A percentile compares a stretch with the other conserved stretches of the same genome.
Evolutionary conservation across 1,140 invertebrate genomes (phyloP).

Genomic region (Andrena cerasifolii): DNA sequence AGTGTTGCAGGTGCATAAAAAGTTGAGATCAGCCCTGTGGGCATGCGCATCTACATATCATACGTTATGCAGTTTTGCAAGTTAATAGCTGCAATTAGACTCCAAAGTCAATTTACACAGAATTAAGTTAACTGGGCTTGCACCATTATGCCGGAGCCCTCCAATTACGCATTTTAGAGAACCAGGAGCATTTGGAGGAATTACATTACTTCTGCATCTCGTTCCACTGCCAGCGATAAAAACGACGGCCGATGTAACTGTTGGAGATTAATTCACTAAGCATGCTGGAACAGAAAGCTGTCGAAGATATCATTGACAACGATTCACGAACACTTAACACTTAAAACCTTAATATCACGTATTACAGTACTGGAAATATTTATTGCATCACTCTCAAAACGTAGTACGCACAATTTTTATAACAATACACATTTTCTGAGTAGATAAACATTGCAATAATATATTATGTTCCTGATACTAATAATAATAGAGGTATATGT

Average conservation of each 20-base stretch:
- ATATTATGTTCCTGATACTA: too few relatives aligned
- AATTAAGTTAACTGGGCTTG: conserved; percentile 10
- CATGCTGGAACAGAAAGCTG: neutral
- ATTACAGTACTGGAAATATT: too few relatives aligned
- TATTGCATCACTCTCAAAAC: too few relatives aligned
- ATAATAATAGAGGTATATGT: too few relatives aligned
- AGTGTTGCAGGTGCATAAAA: too few relatives aligned
- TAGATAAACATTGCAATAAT: too few relatives aligned
- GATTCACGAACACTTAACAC: neutral
- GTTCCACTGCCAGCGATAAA: neutral
- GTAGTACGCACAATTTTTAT: too few relatives aligned
- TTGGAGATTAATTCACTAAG: neutral
- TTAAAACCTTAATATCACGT: too few relatives aligned
- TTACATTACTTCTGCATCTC: neutral
- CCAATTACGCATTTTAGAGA: conserved; percentile 18
- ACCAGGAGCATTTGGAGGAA: conserved; percentile 14
- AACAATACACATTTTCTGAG: too few relatives aligned
- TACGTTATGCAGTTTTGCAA: neutral
- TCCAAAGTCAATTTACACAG: conserved; percentile 13
- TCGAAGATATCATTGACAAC: neutral
- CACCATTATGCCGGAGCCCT: conserved; percentile 4
- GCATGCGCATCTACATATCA: neutral
- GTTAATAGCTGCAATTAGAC: neutral
- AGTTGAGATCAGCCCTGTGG: neutral
- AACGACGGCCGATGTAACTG: neutral